These are phyloP conservation scores for Gymnopithys bicolor DNA, from an alignment of 2,797 vertebrate species.

Conservation along the genomic window DNA sequence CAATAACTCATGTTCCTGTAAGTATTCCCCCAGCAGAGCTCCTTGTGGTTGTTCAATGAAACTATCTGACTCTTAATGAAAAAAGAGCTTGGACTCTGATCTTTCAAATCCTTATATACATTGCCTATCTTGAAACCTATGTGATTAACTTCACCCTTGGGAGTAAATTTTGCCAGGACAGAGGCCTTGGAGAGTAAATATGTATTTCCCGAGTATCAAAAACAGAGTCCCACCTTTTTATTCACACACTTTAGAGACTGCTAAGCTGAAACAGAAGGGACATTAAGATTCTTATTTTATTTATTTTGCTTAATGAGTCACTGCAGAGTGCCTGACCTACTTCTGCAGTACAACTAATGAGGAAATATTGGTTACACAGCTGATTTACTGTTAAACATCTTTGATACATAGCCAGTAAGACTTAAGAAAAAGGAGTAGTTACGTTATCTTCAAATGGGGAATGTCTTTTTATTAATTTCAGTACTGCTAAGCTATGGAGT, in stretches of 20 bases:
- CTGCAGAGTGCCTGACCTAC: conserved; percentile 44
- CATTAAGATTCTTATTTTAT: conserved; percentile 53
- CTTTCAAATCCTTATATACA: neutral
- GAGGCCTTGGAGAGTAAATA: neutral
- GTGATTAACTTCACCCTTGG: neutral
- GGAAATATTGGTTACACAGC: conserved; percentile 26
- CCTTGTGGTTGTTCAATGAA: neutral
- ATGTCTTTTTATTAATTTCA: neutral
- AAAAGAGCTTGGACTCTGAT: neutral
- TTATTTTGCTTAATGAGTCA: conserved; percentile 53
- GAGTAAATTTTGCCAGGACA: neutral
- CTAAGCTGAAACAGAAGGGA: conserved; percentile 23
- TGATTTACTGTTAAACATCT: conserved; percentile 32
- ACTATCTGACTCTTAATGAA: neutral
- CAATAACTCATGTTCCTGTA: neutral
- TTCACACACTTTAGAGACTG: neutral
- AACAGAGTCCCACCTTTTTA: neutral
- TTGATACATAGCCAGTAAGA: neutral
- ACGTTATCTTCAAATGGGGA: neutral
- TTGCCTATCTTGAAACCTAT: neutral
- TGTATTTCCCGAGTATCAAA: neutral
- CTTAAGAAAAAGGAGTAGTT: neutral
- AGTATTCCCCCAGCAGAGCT: neutral
- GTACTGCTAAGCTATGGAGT: neutral
- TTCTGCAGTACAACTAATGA: conserved; percentile 23